phyloP scores from a whole-genome alignment of 2,797 vertebrate species.

The Anabacerthia variegaticeps region DNA sequence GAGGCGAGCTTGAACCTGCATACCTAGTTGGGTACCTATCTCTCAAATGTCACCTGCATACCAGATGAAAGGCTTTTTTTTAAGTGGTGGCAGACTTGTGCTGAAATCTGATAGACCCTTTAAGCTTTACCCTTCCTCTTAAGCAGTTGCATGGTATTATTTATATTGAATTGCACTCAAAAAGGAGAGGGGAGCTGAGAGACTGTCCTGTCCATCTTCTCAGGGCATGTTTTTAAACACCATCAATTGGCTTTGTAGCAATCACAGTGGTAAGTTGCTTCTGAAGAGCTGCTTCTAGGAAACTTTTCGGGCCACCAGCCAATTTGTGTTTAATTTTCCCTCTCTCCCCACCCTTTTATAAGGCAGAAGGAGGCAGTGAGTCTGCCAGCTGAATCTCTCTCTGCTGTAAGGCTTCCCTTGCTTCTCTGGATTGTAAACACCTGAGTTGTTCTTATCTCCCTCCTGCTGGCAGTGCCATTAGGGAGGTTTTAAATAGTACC shows the following conservation, averaged over 20 bases:
- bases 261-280: neutral
- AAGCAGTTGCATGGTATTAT: constrained; percentile 26
- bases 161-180: neutral
- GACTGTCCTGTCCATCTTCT: neutral
- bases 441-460: neutral
- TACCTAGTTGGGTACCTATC: constrained; percentile 66
- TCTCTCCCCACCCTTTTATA: neutral
- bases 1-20: constrained; percentile 73
- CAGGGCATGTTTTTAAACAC: neutral
- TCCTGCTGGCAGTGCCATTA: neutral
- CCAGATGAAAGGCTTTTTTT: neutral
- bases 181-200: neutral
- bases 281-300: neutral
- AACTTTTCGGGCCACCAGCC: neutral
- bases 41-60: constrained; percentile 47
- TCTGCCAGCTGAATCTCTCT: neutral
- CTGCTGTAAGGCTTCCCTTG: neutral
- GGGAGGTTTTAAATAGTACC: constrained; percentile 17
- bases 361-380: neutral
- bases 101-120: constrained; percentile 32
- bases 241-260: neutral
- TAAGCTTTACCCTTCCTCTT: neutral
- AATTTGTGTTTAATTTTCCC: neutral
- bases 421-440: neutral
- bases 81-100: constrained; percentile 1